A percentile compares a stretch with the other conserved stretches of the same genome.
Conservation (phyloP, 2,113 vertebrate species). For the Pampusana beccarii region DNA sequence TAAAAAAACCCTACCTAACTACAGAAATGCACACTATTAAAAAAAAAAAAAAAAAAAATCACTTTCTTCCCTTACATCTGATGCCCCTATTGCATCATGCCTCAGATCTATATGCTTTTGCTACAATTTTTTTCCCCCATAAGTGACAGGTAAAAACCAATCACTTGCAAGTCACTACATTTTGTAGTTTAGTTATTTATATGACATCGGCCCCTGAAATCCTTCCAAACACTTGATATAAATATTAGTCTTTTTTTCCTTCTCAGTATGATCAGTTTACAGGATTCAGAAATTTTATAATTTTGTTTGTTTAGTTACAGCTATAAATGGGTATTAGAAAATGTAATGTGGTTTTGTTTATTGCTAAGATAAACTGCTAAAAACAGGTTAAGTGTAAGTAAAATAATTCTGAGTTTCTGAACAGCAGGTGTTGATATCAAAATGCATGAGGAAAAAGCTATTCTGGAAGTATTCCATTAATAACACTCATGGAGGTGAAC, state of each 20-base stretch:
- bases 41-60: neutral
- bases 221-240: neutral
- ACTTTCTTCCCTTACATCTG: neutral
- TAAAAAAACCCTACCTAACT: neutral
- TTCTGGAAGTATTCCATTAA: neutral
- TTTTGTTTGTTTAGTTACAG: neutral
- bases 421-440: neutral
- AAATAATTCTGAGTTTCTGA: neutral
- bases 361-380: neutral
- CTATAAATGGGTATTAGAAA: neutral
- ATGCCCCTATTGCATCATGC: neutral
- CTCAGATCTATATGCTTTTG: neutral
- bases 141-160: neutral
- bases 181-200: neutral
- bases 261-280: neutral
- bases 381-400: neutral
- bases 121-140: no score
- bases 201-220: neutral
- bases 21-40: neutral
- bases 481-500: neutral
- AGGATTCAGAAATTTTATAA: neutral
- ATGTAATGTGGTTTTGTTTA: neutral
- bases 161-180: neutral
- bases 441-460: neutral
- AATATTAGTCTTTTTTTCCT: neutral